Evolutionary conservation across 2,113 vertebrate genomes (phyloP).

Genomic region (Mirza zaza): DNA sequence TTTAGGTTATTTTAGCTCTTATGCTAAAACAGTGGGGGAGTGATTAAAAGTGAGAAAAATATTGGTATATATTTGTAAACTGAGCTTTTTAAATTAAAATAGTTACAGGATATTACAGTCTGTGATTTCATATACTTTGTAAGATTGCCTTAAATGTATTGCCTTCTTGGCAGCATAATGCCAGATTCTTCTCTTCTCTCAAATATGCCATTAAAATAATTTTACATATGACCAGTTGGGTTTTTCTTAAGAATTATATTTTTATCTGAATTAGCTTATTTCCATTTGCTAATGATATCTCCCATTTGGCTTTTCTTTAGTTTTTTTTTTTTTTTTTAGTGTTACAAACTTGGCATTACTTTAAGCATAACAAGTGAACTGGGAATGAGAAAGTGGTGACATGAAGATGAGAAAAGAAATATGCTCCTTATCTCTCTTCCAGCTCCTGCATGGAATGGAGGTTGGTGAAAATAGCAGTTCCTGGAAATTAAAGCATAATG

Average conservation of each 20-base stretch:
- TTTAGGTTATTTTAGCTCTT: conserved; percentile 75
- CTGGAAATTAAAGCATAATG: not conserved
- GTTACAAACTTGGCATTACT: conserved; percentile 49
- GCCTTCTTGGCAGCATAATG: conserved; percentile 61
- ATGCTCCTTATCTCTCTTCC: not conserved
- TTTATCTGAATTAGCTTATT: conserved; percentile 69
- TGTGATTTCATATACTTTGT: conserved; percentile 74
- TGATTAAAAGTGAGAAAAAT: conserved; percentile 81
- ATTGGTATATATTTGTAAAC: conserved; percentile 72
- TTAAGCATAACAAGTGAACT: conserved; percentile 32
- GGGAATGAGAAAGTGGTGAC: not conserved
- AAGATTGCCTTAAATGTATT: conserved; percentile 62
- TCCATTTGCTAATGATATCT: conserved; percentile 64
- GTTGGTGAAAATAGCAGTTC: not conserved
- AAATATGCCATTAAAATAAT: conserved; percentile 58
- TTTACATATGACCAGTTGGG: conserved; percentile 63
- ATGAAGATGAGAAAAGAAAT: not conserved
- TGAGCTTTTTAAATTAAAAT: conserved; percentile 78
- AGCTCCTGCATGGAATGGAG: not conserved
- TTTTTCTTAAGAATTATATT: conserved; percentile 45
- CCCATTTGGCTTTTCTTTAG: conserved; percentile 65
- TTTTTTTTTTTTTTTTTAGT: not conserved
- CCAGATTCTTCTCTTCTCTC: conserved; percentile 13
- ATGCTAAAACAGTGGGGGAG: conserved; percentile 76
- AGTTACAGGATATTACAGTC: conserved; percentile 55